A percentile compares a stretch with the other conserved stretches of the same genome.
These are phyloP conservation scores for Ceramica pisi DNA, from an alignment of 2,888 invertebrate genomes.

Conservation along the genomic window DNA sequence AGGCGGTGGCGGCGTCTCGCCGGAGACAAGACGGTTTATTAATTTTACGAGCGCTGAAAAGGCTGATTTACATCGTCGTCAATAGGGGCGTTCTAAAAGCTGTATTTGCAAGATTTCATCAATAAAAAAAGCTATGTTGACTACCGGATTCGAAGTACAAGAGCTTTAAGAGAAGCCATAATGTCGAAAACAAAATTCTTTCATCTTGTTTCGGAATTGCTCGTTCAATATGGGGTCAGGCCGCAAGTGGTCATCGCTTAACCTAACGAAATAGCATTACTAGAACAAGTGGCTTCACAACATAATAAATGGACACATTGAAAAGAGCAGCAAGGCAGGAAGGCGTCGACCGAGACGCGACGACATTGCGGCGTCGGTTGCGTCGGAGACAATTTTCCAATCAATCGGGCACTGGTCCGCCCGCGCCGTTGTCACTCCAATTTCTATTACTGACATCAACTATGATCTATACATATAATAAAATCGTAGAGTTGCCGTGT, in stretches of 20 bases:
- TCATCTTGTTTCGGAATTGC: not conserved
- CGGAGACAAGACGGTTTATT: conserved; percentile 45
- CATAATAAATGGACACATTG: conserved; percentile 56
- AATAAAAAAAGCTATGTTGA: not conserved
- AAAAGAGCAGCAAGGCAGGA: conserved; percentile 80
- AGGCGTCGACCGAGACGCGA: conserved; percentile 69
- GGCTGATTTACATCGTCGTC: conserved; percentile 21
- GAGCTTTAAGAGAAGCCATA: not conserved
- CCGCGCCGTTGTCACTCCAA: conserved; percentile 47
- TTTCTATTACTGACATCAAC: conserved; percentile 38
- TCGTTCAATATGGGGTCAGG: not conserved
- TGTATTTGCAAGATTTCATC: not conserved
- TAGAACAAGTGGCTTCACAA: conserved; percentile 45
- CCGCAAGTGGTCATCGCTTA: conserved; percentile 19
- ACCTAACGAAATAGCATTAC: conserved; percentile 37
- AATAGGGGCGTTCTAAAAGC: not conserved
- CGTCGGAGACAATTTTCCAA: conserved; percentile 83
- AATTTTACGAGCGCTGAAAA: conserved; percentile 38
- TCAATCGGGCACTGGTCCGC: conserved; percentile 79
- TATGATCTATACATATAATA: too few species aligned
- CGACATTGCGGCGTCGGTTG: conserved; percentile 73
- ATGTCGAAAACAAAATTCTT: not conserved
- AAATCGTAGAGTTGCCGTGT: too few species aligned
- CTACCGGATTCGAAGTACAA: too few species aligned
- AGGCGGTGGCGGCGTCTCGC: conserved; percentile 42